Evolutionary conservation across 2,888 invertebrate species (phyloP).

Genomic region (Dasysyrphus tricinctus): DNA sequence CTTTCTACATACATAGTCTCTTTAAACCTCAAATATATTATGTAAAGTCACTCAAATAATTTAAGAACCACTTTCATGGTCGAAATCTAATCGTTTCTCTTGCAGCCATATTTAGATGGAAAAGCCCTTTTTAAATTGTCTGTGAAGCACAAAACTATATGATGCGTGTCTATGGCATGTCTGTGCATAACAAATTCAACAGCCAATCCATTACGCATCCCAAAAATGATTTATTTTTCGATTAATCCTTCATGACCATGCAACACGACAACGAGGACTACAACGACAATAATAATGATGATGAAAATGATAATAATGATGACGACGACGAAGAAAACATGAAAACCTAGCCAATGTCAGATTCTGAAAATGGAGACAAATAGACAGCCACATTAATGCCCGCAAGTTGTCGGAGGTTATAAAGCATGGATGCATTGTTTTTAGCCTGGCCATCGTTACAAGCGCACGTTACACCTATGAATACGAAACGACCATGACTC

Average conservation of each 20-base stretch:
- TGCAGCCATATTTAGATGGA: neutral
- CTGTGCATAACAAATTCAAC: constrained; percentile 33
- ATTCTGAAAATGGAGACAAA: constrained; percentile 31
- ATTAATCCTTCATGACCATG: constrained; percentile 40
- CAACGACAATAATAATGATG: neutral
- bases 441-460: constrained; percentile 33
- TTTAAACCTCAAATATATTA: neutral
- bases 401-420: constrained; percentile 12
- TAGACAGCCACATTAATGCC: constrained; percentile 34
- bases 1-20: too few relatives aligned
- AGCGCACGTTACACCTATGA: constrained; percentile 27
- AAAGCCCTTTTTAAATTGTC: neutral
- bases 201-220: constrained; percentile 45
- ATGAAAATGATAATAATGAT: neutral
- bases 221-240: constrained; percentile 58
- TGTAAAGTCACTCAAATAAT: neutral
- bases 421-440: constrained; percentile 26
- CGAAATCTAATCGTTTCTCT: neutral
- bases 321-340: constrained; percentile 11
- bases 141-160: neutral
- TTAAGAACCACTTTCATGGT: neutral
- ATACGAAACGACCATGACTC: constrained; percentile 59
- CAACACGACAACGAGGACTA: constrained; percentile 8
- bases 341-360: constrained; percentile 44
- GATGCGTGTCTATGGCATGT: constrained; percentile 45